Evolutionary conservation across 2,888 invertebrate species (phyloP), one percentile per base, ranked within the genome.

Genomic region (Parelbella ahira): DNA sequence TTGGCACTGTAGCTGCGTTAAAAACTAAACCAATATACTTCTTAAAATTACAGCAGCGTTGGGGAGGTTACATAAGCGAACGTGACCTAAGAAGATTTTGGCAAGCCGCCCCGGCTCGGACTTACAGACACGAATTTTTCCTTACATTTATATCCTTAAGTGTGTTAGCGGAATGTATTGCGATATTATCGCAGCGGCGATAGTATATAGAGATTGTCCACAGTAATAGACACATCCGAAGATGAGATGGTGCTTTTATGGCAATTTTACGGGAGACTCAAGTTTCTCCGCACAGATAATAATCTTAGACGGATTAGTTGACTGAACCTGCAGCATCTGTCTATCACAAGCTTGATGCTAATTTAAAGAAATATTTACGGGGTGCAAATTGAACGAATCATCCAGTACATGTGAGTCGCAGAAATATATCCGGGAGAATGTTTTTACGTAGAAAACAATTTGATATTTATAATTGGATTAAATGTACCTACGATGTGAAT

Each of bases 1-100:
- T 69, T 73, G 73, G 77, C 76, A 73, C 62, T 57, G 57, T 52
- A 58, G 60, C 58, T 58, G 65, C 63, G 68, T 70, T 75, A 73
- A 78, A 79, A 81, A 80, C 79, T 79, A 79, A 78, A 73, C 79
- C 79, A 78, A 81, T 81, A 77, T 76, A 79, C 74, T 78, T 71
- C 67, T 79, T 73, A 67, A 74, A 80, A 74, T 70, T 73, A 73
- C 68, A 57, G 55, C 57, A 49, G 54, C 56, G 45, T 13, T 6
- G 21, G 27, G 60, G 56, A 54, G 64, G 69, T 74, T 77, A 73
- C 59, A 68, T 70, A 69, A 74, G 56, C 59, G 69, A 61, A 71
- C 76, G 77, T 78, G 75, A 70, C 68, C 62, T 45, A 51, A 44
- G 51, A 51, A 45, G 53, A 51, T 65, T 69, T 79, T 80, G 80